Evolutionary conservation across 2,113 vertebrate species (phyloP).

Genomic region (Tretioscincus oriximinensis): DNA sequence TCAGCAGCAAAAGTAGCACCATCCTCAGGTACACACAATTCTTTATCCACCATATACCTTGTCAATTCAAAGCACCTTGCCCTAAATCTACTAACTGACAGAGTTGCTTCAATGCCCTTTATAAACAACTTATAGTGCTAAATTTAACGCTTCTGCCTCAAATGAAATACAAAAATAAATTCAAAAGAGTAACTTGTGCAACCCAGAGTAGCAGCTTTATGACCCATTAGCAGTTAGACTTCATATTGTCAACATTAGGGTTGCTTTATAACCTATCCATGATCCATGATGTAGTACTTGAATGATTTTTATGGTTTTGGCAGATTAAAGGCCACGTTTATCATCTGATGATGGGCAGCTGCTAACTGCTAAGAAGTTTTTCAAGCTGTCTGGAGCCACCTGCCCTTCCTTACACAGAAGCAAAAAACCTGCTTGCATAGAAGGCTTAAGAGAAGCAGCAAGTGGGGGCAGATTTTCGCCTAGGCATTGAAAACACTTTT

Average conservation of each 20-base stretch:
- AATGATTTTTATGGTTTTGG: not conserved
- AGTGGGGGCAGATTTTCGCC: not conserved
- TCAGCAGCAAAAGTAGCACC: not conserved
- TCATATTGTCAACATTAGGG: not conserved
- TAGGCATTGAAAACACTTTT: not conserved
- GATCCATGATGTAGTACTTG: not conserved
- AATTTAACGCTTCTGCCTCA: not conserved
- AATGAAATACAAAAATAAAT: not conserved
- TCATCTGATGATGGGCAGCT: constrained; percentile 5
- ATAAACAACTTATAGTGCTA: not conserved
- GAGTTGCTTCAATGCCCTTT: not conserved
- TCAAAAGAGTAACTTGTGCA: not conserved
- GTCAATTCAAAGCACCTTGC: not conserved
- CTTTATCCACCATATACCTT: no score
- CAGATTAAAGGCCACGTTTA: not conserved
- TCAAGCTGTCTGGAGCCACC: not conserved
- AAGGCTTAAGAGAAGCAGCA: not conserved
- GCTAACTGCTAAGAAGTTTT: not conserved
- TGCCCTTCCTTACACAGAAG: not conserved
- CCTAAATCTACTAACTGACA: no score
- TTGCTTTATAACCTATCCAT: not conserved
- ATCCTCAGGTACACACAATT: not conserved
- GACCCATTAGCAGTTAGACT: not conserved
- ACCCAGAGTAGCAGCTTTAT: not conserved
- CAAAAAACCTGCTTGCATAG: not conserved